Conservation (phyloP, 2,888 invertebrate genomes). For the Heliconius hortense region DNA sequence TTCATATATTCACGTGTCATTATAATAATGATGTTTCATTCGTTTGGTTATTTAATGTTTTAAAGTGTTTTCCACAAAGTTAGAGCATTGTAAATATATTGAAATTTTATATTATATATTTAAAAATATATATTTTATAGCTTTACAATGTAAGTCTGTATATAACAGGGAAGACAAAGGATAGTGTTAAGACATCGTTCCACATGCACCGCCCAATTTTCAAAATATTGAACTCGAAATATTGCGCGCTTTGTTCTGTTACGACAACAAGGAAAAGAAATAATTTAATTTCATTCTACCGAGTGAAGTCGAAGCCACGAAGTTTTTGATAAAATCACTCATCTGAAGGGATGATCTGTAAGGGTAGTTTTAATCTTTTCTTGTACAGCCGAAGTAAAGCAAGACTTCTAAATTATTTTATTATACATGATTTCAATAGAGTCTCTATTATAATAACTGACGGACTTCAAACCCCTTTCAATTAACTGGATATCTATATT, state of each 20-base stretch:
- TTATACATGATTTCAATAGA: neutral
- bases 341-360: slow-evolving; percentile 12
- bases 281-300: too few relatives aligned
- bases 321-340: neutral
- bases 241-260: neutral
- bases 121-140: neutral
- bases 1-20: neutral
- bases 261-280: neutral
- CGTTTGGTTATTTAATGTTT: neutral
- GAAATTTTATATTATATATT: too few relatives aligned
- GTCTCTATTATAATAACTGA: neutral
- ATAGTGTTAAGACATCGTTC: neutral
- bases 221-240: too few relatives aligned
- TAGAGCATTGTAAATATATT: neutral
- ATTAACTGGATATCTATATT: too few relatives aligned
- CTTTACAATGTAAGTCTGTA: neutral
- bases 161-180: neutral
- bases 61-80: neutral
- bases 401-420: neutral
- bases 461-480: too few relatives aligned
- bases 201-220: too few relatives aligned
- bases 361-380: neutral
- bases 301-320: neutral
- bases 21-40: neutral
- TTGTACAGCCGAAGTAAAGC: neutral